Evolutionary conservation across 2,888 invertebrate species (phyloP), one percentile per base, ranked within the genome.

Genomic region (Troglohyphantes excavatus): DNA sequence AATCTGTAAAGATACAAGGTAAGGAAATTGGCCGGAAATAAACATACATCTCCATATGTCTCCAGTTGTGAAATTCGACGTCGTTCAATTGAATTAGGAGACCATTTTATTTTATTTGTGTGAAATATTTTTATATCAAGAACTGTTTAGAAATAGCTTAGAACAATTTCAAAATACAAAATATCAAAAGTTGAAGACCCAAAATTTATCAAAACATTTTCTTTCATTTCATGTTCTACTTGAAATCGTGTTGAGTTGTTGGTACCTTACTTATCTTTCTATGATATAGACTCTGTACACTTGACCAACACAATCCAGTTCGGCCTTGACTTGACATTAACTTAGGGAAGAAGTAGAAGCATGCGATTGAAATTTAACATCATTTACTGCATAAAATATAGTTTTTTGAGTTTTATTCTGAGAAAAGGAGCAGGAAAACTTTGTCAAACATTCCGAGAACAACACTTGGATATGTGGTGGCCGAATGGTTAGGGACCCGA

Each of bases 11-110:
- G 13, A 5, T 1, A 53, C 17, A 17, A 53, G 53, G 53, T 53
- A 17, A 39, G 13, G 13, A 53, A n/a, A 33, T 53, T n/a, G n/a
- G 13, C 53, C n/a, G 2, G 53, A 53, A 53, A 17, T 53, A 27
- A 26, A 72, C n/a, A 72, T 46, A 72, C 72, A 72, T 72, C 3
- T 72, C 72, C 72, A 72, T 72, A 72, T 72, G 72, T 21, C 39
- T 17, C 19, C 5, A 46, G 26, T 43, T 46, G 46, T 17, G 17
- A 46, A 46, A 46, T 17, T 2, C 0, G n/a, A 53, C n/a, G 53
- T n/a, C 17, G 13, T 17, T 53, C 53, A 53, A 46, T 2, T 0
- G n/a, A n/a, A 53, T 17, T 53, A 5, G 13, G n/a, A 5, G 53
- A 13, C 2, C 13, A 53, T 53, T 17, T n/a, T 2, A 39, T 17